Base-by-base conservation (phyloP, 2,888 invertebrate genomes). In the Lissonota sp. region DNA sequence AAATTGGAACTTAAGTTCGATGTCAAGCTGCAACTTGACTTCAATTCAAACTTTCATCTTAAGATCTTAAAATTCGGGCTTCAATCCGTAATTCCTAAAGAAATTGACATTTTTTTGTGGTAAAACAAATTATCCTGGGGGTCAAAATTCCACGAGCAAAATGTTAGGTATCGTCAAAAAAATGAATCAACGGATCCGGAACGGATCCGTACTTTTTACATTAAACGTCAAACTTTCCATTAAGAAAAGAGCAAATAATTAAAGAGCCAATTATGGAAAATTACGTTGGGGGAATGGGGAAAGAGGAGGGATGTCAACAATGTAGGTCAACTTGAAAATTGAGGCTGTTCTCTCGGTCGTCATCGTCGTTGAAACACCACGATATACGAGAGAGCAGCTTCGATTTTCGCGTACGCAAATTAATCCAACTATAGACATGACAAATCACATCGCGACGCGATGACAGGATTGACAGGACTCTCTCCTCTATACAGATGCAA, bases 251-350 rank as follows among this genome's bases (percentile, higher is more conserved):
- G 58, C 53, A 53, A 16, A 40, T n/a, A 26, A 51, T 74, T 39
- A 42, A 74, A 42, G 60, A 40, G 40, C 66, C 66, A 74, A 66
- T 74, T 74, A 67, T 74, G 66, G 66, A 67, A 53, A 76, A 70
- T 70, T 37, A 76, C 40, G 67, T 39, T 53, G 62, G 42, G 40
- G 16, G 14, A 14, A 26, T n/a, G 42, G 39, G 53, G 51, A 42
- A 26, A 44, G 40, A 14, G 63, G 66, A 58, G 42, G 37, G 44
- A 69, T 80, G 77, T 73, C 80, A 81, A 77, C 73, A 78, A 81
- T 81, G 78, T 81, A 81, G 80, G 80, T 81, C 80, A 78, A 60
- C 70, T 51, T 64, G 49, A 40, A 26, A 64, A 58, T 49, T 55
- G 72, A 57, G 70, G 51, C 58, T 60, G 42, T 37, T 39, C 69